Conservation (phyloP, 2,113 vertebrate species). For the Sterrhoptilus dennistouni region DNA sequence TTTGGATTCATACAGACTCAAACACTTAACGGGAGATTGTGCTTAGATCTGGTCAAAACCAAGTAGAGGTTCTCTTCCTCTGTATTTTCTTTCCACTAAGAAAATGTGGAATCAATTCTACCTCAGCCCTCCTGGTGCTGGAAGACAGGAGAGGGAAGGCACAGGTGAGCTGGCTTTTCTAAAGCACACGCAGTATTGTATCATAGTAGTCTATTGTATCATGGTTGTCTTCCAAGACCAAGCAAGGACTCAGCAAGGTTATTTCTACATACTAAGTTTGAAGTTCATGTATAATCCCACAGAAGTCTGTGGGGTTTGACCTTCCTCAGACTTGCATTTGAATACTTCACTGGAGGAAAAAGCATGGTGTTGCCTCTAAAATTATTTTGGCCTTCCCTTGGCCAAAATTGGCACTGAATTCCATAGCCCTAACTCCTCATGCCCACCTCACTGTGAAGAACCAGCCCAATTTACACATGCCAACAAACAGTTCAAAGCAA, state of each 20-base stretch:
- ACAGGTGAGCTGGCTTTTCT: background rate
- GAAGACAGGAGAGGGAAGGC: background rate
- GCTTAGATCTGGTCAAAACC: background rate
- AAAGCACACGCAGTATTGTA: accelerated
- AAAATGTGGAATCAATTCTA: background rate
- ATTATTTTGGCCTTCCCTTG: background rate
- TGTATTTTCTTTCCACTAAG: background rate
- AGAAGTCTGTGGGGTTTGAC: background rate
- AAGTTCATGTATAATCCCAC: background rate
- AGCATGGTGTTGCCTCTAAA: background rate
- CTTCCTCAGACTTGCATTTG: background rate
- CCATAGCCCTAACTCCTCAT: accelerated
- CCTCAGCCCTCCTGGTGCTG: background rate
- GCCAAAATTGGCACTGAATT: background rate
- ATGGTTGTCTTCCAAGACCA: background rate
- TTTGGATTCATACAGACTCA: background rate
- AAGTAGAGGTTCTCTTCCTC: background rate
- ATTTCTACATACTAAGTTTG: background rate
- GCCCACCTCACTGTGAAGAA: background rate
- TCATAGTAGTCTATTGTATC: too few relatives aligned
- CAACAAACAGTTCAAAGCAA: background rate
- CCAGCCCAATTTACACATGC: background rate
- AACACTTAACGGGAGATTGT: background rate
- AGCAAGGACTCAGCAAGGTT: background rate
- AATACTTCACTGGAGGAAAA: background rate